Evolutionary conservation across 1,140 invertebrate species (phyloP).

Genomic region (Halyomorpha halys): DNA sequence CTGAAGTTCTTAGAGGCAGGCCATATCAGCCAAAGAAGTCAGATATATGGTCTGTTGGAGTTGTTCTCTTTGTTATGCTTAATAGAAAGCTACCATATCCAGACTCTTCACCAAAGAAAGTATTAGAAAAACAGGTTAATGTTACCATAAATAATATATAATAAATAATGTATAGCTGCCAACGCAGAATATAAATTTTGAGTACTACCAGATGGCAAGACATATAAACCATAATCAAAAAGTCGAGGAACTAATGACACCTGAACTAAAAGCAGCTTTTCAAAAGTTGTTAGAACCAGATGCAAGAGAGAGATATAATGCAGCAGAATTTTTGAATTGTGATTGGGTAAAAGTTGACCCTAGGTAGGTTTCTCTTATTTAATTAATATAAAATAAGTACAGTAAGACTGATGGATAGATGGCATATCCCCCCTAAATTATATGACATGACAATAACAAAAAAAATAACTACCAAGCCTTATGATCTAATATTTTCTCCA

Average conservation of each 20-base stretch:
- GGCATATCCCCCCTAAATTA: no score
- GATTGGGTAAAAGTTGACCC: neutral
- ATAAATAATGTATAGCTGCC: no score
- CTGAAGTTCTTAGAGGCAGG: constrained; percentile 51
- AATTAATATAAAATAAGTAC: no score
- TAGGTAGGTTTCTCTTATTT: neutral
- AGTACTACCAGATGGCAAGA: neutral
- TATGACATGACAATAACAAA: no score
- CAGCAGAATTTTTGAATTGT: neutral
- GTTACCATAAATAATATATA: no score
- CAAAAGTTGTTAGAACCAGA: neutral
- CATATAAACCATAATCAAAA: neutral
- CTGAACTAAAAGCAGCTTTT: neutral
- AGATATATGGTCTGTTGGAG: constrained; percentile 58
- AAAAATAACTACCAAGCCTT: no score
- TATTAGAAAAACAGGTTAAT: constrained; percentile 6
- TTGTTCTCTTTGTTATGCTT: constrained; percentile 59
- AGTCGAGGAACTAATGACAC: neutral
- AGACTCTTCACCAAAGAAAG: neutral
- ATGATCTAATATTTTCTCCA: no score
- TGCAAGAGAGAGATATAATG: neutral
- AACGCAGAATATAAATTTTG: neutral
- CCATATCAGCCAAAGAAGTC: constrained; percentile 52
- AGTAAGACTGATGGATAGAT: no score
- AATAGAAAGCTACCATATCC: constrained; percentile 67